Base-by-base conservation (phyloP, 2,888 invertebrate species). In the Stegana nigrithorax region DNA sequence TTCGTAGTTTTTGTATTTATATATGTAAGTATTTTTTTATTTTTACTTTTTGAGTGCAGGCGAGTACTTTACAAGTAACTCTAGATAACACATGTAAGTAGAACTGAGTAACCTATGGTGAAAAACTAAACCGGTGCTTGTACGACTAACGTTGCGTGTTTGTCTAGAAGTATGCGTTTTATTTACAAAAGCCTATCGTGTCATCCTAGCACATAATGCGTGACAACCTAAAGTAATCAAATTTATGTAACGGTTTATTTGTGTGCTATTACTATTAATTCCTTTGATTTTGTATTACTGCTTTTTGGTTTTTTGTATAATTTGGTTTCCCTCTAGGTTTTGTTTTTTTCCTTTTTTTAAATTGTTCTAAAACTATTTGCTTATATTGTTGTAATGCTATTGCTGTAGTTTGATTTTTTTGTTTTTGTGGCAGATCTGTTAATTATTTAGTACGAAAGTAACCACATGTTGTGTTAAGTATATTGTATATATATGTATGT, bases 281-380 rank as follows among this genome's bases (percentile, higher is more conserved):
- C 50, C 66, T 67, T 62, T 56, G 67, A n/a, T 58, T 60, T 53
- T 39, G 44, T 63, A 32, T 53, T n/a, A n/a, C n/a, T 39, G 39
- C 64, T 69, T 65, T 62, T 72, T 67, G 76, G 79, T 69, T 65
- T 62, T 72, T 67, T 74, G 79, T 79, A 79, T 75, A 75, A 79
- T 78, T n/a, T 63, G 64, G 67, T 71, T 71, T 74, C 25, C 14
- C 21, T n/a, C 39, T 59, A 57, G 10, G 10, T 10, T 36, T 26
- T 57, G 61, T 74, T 76, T 56, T 21, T 71, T 66, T 65, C n/a
- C n/a, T n/a, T 68, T 69, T 72, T 69, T 50, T 45, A 67, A 76
- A 72, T 67, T 55, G 63, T 59, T 14, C 39, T 58, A 67, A 26
- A 59, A 36, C 58, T 67, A 60, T 59, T 63, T 65, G 60, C 55